Evolutionary conservation across 1,140 invertebrate species (phyloP), one percentile per base, ranked within the genome.

Genomic region (Dreissena rostriformis): DNA sequence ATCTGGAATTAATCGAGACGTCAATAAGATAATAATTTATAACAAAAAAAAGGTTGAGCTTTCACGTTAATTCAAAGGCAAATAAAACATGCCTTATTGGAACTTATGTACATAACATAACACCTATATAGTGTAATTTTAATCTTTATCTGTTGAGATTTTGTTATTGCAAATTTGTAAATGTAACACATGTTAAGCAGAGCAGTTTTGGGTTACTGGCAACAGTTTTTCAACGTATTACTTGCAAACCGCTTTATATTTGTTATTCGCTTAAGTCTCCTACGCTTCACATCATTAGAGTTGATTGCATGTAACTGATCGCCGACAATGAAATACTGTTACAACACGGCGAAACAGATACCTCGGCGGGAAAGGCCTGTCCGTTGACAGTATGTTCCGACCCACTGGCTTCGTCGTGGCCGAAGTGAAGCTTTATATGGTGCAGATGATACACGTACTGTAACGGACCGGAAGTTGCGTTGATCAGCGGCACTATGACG

Each of bases 341-440:
- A 66, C 14, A 22, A 66, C 39, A 39, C 2, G 2, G 8, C 2
- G 39, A 39, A 39, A n/a, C n/a, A 39, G 39, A 39, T 75, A 91
- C 92, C 89, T 93, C 92, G 22, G 91, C 90, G 19, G 90, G 88
- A 83, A 91, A 92, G 19, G 87, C 57, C 77, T 92, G 91, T 28
- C 95, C 95, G 87, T 97, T 97, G 24, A 99, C 96, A 28, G 95
- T 95, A 94, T 98, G 97, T 93, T 99, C 98, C 0, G 97, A 98
- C 39, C 98, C 98, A 68, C 96, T 92, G 0, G 94, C 94, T 87
- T 97, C 96, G 79, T 97, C 96, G 65, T 95, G 95, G 0, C 97
- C 97, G 96, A 97, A 98, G 91, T 98, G 97, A 82, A 97, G 96
- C 93, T 98, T 97, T 63, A 97, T 85, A 61, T 91, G 86, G 11